Evolutionary conservation across 1,140 invertebrate species (phyloP), one percentile per base, ranked within the genome.

Genomic region (Fopius arisanus): DNA sequence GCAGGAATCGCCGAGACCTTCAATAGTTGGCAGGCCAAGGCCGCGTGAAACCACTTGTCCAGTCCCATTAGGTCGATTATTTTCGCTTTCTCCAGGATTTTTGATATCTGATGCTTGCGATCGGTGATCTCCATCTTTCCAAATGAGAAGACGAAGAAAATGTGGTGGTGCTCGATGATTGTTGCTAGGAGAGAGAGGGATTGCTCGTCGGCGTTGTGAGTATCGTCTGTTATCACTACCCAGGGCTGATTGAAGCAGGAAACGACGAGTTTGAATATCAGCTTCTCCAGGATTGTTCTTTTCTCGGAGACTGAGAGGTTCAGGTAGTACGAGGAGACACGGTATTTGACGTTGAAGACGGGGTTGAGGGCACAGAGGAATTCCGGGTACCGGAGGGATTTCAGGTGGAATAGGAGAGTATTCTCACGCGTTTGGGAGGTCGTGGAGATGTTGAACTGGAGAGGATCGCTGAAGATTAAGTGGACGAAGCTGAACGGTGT

Each of bases 21-120:
- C 1, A 93, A 81, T 37, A 92, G 83, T 80, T 92, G 91, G 81
- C 92, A 93, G 0, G 88, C 90, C 0, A 93, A 75, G 3, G 88
- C 90, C 9, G 89, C 88, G 31, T 91, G 90, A 75, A 88, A 91
- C 88, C 89, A 90, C 66, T 89, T 89, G 43, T 90, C 85, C 29
- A 90, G 81, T 3, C 82, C 82, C 54, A 67, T 4, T 1, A 88
- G 74, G 67, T 84, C 75, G 5, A 86, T 81, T 0, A 83, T 62
- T 83, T 86, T 37, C 62, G 67, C 31, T n/a, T 81, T 77, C 63
- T 63, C 79, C 9, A 79, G 59, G 1, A 79, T 66, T 68, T 86
- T 51, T 6, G 48, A 69, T 0, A 72, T 40, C 21, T 80, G 70
- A 9, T 84, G 1, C n/a, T 77, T 43, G 12, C 79, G 81, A 2